Evolutionary conservation across 2,113 vertebrate genomes (phyloP), one percentile per base, ranked within the genome.

Genomic region (Cynopterus brachyotis): DNA sequence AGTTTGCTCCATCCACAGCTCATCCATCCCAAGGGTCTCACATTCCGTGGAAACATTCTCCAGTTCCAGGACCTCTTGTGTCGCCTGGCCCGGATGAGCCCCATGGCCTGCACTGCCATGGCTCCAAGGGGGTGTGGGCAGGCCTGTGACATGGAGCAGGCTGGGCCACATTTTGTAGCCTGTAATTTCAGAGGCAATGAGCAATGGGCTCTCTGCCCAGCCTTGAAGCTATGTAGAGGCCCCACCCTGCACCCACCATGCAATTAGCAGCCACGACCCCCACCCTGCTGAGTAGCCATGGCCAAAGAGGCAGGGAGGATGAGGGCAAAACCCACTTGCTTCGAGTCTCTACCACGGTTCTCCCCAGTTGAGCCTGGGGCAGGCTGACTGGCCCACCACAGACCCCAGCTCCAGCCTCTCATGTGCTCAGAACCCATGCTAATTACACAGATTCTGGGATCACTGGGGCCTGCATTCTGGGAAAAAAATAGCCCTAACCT

Each of bases 401-500:
- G 87, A 28, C 73, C 72, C 94, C 24, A n/a, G 72, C 42, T 82
- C 67, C 28, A 35, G 59, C 45, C 67, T n/a, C 42, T 70, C 0
- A 0, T 78, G 85, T 55, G 40, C 73, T 72, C 60, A 45, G 47
- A 28, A 40, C 26, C 70, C 66, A 85, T 80, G 72, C 59, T 97
- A 96, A 97, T 98, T 85, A 96, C 55, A 81, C n/a, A 79, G 88
- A 7, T 80, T 82, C 75, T 0, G 1, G n/a, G 64, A 78, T 87
- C 45, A 47, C 76, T 0, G 42, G 70, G 79, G 37, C 84, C 91
- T 92, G 86, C 62, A 78, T 89, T 86, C 47, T 0, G 8, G 81
- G 80, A 88, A 90, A 94, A 94, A 96, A 97, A 97, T 97, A 98
- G 60, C 82, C 37, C 6, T 12, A 2, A 17, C 13, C 47, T 97